A percentile compares a stretch with the other conserved stretches of the same genome.
Conservation (phyloP, 1,140 invertebrate species). For the Sitobion miscanthi region DNA sequence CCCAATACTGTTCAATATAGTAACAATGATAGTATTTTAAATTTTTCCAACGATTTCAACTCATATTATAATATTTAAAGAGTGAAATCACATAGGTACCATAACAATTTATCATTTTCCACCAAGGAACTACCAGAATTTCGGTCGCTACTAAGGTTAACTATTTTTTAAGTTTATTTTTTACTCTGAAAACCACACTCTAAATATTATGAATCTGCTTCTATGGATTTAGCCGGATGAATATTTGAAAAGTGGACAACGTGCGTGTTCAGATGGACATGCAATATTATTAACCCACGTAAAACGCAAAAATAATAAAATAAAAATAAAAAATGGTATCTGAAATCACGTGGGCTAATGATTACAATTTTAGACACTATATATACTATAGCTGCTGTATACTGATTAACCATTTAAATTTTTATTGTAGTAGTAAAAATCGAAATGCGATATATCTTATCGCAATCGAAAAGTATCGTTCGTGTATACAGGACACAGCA, state of each 20-base stretch:
- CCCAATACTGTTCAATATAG: background rate
- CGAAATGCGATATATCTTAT: background rate
- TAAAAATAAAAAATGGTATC: background rate
- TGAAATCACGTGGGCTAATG: background rate
- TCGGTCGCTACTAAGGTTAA: background rate
- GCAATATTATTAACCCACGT: background rate
- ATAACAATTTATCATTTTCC: background rate
- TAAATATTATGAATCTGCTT: background rate
- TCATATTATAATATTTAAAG: background rate
- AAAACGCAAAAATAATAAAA: background rate
- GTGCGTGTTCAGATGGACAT: background rate
- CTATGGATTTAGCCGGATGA: background rate
- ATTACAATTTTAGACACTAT: background rate
- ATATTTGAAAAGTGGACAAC: background rate
- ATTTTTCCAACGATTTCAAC: background rate
- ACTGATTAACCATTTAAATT: background rate
- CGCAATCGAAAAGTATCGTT: background rate
- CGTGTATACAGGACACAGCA: background rate
- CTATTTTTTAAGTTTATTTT: background rate
- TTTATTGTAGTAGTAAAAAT: background rate
- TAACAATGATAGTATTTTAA: background rate
- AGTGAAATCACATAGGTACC: background rate
- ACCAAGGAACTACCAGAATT: background rate
- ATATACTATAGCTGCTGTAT: background rate
- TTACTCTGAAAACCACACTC: background rate